A percentile compares a stretch with the other conserved stretches of the same genome.
Conservation (phyloP, 2,797 vertebrate genomes). For the Columba guinea region DNA sequence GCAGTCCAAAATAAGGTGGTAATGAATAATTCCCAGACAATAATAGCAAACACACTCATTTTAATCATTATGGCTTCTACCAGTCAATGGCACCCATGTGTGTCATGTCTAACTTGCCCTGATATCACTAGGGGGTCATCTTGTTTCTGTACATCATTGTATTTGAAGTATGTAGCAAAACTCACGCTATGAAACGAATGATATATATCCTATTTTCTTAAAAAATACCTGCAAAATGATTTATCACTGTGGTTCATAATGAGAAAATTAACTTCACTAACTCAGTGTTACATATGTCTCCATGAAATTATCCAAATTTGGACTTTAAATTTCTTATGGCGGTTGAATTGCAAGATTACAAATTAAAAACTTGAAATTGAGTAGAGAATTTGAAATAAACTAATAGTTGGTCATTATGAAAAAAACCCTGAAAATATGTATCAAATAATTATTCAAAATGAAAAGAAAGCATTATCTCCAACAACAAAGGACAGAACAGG, state of each 20-base stretch:
- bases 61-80: not conserved
- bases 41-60: not conserved
- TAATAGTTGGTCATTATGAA: not conserved
- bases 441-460: not conserved
- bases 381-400: not conserved
- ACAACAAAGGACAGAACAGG: not conserved
- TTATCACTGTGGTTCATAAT: not conserved
- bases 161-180: not conserved
- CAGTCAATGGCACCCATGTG: not conserved
- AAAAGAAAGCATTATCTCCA: constrained; percentile 14
- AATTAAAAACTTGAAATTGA: not conserved
- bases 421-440: not conserved
- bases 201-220: not conserved
- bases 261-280: not conserved
- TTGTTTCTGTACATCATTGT: not conserved
- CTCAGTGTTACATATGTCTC: not conserved
- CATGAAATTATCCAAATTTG: not conserved
- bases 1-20: not conserved
- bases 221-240: not conserved
- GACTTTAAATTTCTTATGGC: not conserved
- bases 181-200: not conserved
- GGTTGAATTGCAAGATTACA: not conserved
- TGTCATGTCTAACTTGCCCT: not conserved
- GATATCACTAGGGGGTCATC: rapidly evolving
- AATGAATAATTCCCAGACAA: not conserved